Evolutionary conservation across 35 echinoderm and acorn worm species (phyloP), one percentile per base, ranked within the genome.

Genomic region (Diadema setosum): DNA sequence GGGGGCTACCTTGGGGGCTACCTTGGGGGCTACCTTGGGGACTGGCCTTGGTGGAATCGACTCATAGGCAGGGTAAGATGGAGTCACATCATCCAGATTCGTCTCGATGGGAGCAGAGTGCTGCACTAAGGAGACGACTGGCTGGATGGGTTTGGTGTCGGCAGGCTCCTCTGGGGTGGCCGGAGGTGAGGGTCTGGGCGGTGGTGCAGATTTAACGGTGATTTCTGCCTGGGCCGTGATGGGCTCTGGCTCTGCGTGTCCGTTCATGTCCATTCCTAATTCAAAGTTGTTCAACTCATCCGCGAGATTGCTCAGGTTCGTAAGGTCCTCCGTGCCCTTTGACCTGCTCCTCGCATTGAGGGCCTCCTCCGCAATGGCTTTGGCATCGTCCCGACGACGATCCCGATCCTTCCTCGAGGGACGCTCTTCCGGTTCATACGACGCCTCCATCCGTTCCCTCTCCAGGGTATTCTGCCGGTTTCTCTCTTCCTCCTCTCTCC

Each of bases 381-480:
- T 89, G 23, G 75, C 87, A 42, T 90, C 69, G 6, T 94, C 82
- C 3, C 87, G 87, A n/a, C 83, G 82, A 82, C 70, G 83, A 17
- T 85, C 65, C 26, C 86, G 82, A 29, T 94, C 92, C 55, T 89
- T 85, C 23, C 87, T 67, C 2, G 92, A 94, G 31, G 92, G 92
- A 31, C 92, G 82, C 11, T 83, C 87, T 15, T 86, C 34, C 7
- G 67, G 82, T 5, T 81, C 58, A 50, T 64, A 94, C 2, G 86
- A 32, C 25, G 27, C 49, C 81, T 90, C 92, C 31, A 65, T 24
- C 63, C 58, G 45, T 34, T 55, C 75, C 25, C 84, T 24, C 11
- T 91, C 83, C 3, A 91, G 45, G 63, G 85, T 91, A 29, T 81
- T 57, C 49, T 17, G 58, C 15, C 49, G 65, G 58, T 46, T 43